phyloP scores from a whole-genome alignment of 2,888 invertebrate species.

The Atherix ibis region DNA sequence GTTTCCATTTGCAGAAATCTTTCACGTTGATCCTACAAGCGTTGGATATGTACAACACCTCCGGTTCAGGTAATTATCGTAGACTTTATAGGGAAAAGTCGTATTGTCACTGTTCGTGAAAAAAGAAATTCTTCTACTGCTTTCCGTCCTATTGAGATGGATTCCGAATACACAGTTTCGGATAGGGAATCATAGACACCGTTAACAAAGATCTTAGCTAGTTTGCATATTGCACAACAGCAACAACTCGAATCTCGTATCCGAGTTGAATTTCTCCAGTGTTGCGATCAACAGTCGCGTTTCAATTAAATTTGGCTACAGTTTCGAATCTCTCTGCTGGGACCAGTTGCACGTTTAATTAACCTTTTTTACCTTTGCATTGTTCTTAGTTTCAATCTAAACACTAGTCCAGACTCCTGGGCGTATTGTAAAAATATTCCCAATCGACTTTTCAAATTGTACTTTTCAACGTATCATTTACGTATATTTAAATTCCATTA shows the following conservation, averaged over 20 bases:
- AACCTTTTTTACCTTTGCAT: conserved; percentile 9
- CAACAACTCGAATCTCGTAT: too few relatives aligned
- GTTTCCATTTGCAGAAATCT: conserved; percentile 56
- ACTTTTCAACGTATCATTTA: too few relatives aligned
- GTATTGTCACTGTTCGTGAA: too few relatives aligned
- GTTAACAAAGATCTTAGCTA: too few relatives aligned
- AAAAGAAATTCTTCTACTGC: conserved; percentile 8
- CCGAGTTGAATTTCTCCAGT: conserved; percentile 2
- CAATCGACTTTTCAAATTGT: too few relatives aligned
- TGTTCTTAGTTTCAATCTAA: too few relatives aligned
- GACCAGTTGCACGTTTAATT: conserved; percentile 9
- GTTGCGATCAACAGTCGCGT: not conserved
- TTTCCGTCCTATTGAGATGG: too few relatives aligned
- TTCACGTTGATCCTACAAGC: conserved; percentile 87
- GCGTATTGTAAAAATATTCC: too few relatives aligned
- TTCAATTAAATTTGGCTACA: conserved; percentile 1
- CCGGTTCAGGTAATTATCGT: conserved; percentile 47
- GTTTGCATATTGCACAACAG: conserved; percentile 18
- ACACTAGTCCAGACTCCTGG: too few relatives aligned
- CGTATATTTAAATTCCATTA: too few relatives aligned
- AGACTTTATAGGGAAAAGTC: conserved; percentile 16
- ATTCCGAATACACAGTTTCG: too few relatives aligned
- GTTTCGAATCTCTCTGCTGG: conserved; percentile 1
- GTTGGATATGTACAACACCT: conserved; percentile 65
- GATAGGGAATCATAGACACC: too few relatives aligned